Evolutionary conservation across 2,797 vertebrate genomes (phyloP), one percentile per base, ranked within the genome.

Genomic region (Xerus rutilus): DNA sequence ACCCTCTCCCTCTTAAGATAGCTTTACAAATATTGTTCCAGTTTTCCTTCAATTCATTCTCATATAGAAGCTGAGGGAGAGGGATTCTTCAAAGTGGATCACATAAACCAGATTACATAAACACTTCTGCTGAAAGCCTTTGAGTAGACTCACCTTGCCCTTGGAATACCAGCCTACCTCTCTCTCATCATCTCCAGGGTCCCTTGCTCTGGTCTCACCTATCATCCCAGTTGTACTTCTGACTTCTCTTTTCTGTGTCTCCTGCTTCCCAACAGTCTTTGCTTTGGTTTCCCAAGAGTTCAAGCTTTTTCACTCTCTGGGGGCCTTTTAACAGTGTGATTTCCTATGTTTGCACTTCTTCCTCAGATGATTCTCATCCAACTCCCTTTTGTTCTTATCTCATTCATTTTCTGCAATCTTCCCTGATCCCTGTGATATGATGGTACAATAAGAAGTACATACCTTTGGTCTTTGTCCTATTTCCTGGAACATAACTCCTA

Each of bases 211-310:
- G 32, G 7, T 13, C 4, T 45, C 18, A 1, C 1, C 79, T 1
- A 2, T 12, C 9, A 32, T 39, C 57, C 35, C 7, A 4, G 6
- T 15, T 81, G 5, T 0, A 4, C 13, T 1, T 23, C 14, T 15
- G 2, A 2, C 12, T 62, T 69, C 21, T 59, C 39, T 13, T 43
- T 35, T 10, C 32, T 14, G 0, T 25, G 21, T 35, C 23, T 28
- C 14, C 21, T 21, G 5, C 15, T 30, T 45, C 39, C 5, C 6
- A 2, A 5, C 4, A 21, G 0, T 25, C 45, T n/a, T 81, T 47
- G 13, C n/a, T 18, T 72, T n/a, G 20, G 32, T 45, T 87, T 65
- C 65, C 57, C n/a, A 25, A n/a, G 21, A 3, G 13, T 30, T 73
- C 64, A 23, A 72, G 35, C 6, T 64, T 21, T 54, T 72, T 77